These are phyloP conservation scores for Sebastes fasciatus DNA, from an alignment of 2,113 vertebrate species.

Conservation along the genomic window DNA sequence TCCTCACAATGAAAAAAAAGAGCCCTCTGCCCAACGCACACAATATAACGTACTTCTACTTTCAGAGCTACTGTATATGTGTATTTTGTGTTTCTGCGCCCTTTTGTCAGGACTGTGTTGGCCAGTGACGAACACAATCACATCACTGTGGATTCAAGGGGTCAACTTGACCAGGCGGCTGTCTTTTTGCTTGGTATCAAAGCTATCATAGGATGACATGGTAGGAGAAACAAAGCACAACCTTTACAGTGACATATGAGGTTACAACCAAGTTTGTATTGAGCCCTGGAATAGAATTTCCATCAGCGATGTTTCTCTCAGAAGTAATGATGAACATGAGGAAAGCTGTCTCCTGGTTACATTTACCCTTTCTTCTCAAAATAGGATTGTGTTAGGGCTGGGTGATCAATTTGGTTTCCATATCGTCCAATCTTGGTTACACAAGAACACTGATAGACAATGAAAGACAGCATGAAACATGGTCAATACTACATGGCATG, in stretches of 20 bases:
- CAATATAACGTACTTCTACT: background rate
- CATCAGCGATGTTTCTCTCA: background rate
- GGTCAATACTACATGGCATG: too few species aligned
- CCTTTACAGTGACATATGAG: background rate
- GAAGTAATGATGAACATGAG: background rate
- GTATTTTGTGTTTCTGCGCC: background rate
- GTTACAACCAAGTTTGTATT: background rate
- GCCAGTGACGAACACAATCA: background rate
- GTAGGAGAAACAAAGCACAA: slow-evolving; percentile 6
- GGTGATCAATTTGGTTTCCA: background rate
- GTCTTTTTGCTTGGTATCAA: background rate
- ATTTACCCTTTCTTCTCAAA: background rate
- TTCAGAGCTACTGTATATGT: too few species aligned
- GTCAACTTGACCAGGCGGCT: background rate
- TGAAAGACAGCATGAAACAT: too few species aligned
- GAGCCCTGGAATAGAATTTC: background rate
- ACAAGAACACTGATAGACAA: background rate
- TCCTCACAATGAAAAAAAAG: background rate
- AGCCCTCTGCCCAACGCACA: background rate
- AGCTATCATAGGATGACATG: slow-evolving; percentile 10
- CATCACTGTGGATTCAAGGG: background rate
- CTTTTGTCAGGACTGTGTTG: background rate
- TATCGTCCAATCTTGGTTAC: background rate
- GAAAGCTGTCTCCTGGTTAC: background rate
- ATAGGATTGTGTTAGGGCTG: background rate